These are phyloP conservation scores for Microtus californicus DNA, from an alignment of 2,797 vertebrate genomes.

Conservation along the genomic window DNA sequence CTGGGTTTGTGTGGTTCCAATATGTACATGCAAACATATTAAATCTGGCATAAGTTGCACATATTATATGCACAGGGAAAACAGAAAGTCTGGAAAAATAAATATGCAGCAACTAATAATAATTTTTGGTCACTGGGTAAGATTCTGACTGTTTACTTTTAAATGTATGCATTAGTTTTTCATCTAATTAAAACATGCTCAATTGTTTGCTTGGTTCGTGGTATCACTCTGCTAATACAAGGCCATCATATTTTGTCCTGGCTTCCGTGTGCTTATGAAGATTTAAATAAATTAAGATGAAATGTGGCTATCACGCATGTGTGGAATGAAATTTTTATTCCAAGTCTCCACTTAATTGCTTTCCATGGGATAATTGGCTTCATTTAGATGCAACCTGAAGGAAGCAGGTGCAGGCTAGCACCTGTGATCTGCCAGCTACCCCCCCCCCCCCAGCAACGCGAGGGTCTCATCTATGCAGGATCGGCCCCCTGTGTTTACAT, in stretches of 20 bases:
- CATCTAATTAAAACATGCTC: not conserved
- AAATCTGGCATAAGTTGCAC: not conserved
- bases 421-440: not conserved
- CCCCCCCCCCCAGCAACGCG: not conserved
- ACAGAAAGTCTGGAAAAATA: slow-evolving; percentile 42
- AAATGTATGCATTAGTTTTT: not conserved
- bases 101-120: slow-evolving; percentile 24
- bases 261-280: not conserved
- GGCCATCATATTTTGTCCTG: not conserved
- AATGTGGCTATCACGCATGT: not conserved
- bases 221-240: not conserved
- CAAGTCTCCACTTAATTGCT: slow-evolving; percentile 25
- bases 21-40: not conserved
- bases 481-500: not conserved
- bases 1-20: not conserved
- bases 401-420: slow-evolving; percentile 2
- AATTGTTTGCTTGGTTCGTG: not conserved
- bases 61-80: not conserved
- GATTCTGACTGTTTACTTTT: not conserved
- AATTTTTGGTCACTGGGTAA: slow-evolving; percentile 1
- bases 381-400: not conserved
- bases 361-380: slow-evolving; percentile 22
- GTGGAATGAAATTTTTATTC: slow-evolving; percentile 23
- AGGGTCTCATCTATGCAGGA: not conserved
- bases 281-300: slow-evolving; percentile 57